Base-by-base conservation (phyloP, 2,888 invertebrate species). In the Macaria liturata region DNA sequence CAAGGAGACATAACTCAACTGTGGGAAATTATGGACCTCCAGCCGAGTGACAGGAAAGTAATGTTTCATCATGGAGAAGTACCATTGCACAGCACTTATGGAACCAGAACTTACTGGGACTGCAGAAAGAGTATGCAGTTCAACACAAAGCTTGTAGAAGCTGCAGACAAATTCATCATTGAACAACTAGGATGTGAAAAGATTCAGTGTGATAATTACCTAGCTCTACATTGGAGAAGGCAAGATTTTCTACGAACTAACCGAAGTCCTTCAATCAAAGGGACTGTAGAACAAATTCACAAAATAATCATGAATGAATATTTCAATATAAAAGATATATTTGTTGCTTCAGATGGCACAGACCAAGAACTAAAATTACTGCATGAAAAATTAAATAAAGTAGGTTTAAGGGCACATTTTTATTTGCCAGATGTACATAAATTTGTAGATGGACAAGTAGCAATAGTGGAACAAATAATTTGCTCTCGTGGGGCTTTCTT, bases 391-490 rank as follows among this genome's bases (percentile, higher is more conserved):
- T 77, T 96, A 0, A 72, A 68, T 52, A 65, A 47, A 34, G 70
- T 75, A 59, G 86, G 69, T 68, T 88, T 80, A 70, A 70, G 75
- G 47, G 75, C 83, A 1, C 78, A 81, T 62, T 74, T 75, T 51
- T 92, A 81, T 60, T 46, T 72, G 31, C 94, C 95, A 0, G 80
- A 83, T 32, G 65, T 75, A n/a, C 71, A 75, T 3, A 83, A 86
- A 57, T 94, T 92, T 67, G 94, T 94, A 78, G 98, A 98, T 78
- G 98, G 98, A 1, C 97, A 97, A 2, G 80, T 97, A 32, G 98
- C 99, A 0, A 97, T 99, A 56, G 95, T 99, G 50, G 99, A 99
- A 79, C 99, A 99, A 91, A 97, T 98, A 73, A 96, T 99, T 68
- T 98, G 98, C 85, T 96, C 98, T 0, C 95, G 96, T 84, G 96